Base-by-base conservation (phyloP, 2,888 invertebrate species). In the Drosophila yooni region DNA sequence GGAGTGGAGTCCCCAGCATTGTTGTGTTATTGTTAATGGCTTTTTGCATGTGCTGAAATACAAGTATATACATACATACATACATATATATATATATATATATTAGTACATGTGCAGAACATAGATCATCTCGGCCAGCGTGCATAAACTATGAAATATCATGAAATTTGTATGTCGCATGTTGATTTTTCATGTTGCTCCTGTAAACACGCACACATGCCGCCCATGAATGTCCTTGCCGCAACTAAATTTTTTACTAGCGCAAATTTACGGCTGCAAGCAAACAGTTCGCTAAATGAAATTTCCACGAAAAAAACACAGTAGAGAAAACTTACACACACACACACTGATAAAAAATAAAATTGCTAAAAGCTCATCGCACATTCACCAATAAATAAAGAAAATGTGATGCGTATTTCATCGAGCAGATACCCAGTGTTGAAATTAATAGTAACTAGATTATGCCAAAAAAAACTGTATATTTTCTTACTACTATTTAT, bases 251-350 rank as follows among this genome's bases (percentile, higher is more conserved):
- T 81, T 86, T 88, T 86, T 83, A 85, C 86, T 76, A 76, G 68
- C 70, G 58, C 56, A 68, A 76, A 85, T 85, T 88, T 84, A 88
- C 79, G 85, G 72, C 79, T 69, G 64, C 62, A 79, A 64, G 81
- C 82, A 84, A 85, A 85, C 88, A 88, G 79, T 88, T 76, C 85
- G 85, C 77, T 74, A 83, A 86, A 86, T 86, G 88, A 86, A 86
- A 75, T 80, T 85, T 74, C 48, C 18, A 40, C 51, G 53, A 46
- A 27, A 52, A 71, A 63, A 75, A 43, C 60, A 38, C 25, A 50
- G 36, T 51, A 57, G 61, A 18, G 56, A 31, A 51, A 38, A 76
- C 21, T 21, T 21, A 31, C 11, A 36, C 29, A 63, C 51, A 62
- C 53, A 63, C 34, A 60, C 34, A 46, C 43, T 59, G 54, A 66